Percentiles rank a stretch among this genome's conserved stretches.
Evolutionary conservation across 2,113 vertebrate species (phyloP).

Genomic region (Taurulus bubalis): DNA sequence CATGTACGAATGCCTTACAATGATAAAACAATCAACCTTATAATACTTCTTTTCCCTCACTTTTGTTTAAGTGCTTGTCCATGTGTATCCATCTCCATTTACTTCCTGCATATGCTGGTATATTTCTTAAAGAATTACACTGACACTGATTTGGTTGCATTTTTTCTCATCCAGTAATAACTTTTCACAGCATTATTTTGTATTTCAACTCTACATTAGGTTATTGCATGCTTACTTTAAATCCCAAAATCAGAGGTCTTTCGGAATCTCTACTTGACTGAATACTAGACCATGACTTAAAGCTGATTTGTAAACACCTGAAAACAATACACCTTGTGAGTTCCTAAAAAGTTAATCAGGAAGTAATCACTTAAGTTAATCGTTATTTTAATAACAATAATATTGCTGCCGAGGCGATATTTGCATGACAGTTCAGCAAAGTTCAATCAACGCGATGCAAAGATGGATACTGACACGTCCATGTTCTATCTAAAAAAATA

Average conservation of each 20-base stretch:
- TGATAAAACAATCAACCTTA: neutral
- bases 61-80: slow-evolving; percentile 4
- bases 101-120: neutral
- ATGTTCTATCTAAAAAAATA: neutral
- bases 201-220: slow-evolving; percentile 33
- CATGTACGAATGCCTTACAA: neutral
- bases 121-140: slow-evolving; percentile 4
- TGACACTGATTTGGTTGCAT: slow-evolving; percentile 18
- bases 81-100: neutral
- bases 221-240: slow-evolving; percentile 29
- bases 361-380: neutral
- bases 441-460: too few relatives aligned
- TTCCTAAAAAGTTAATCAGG: neutral
- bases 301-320: slow-evolving; percentile 1
- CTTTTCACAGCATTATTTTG: slow-evolving; percentile 33
- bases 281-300: neutral
- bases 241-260: slow-evolving; percentile 4
- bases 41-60: neutral
- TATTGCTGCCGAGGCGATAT: too few relatives aligned
- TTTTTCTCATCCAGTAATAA: slow-evolving; percentile 23
- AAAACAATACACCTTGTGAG: neutral
- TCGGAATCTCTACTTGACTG: neutral
- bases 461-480: neutral
- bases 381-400: neutral
- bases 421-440: too few relatives aligned